Evolutionary conservation across 2,888 invertebrate species (phyloP), one percentile per base, ranked within the genome.

Genomic region (Apoda limacodes): DNA sequence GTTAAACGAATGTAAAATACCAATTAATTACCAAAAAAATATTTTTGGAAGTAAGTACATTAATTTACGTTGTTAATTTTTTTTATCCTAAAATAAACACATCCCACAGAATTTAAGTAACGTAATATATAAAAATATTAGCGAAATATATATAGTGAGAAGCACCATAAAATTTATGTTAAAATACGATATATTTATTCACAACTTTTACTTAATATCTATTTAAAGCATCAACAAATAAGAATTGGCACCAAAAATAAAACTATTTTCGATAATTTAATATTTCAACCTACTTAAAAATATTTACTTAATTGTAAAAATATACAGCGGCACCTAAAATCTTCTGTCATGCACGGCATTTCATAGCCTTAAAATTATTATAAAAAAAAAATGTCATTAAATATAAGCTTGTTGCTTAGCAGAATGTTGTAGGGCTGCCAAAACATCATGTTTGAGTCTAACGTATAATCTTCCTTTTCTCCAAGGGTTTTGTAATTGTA

Each of bases 401-500:
- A 85, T 85, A 50, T 75, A 87, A 39, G 88, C 86, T 29, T 89
- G 88, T 51, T 91, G 92, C 48, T 91, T 89, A 55, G 92, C 91
- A 50, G 92, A 92, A 69, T 93, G 93, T 58, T 93, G 92, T 17
- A 94, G 82, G 9, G 94, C 94, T 14, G 94, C 94, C 25, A 94
- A 74, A 3, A 93, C 88, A 53, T 94, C 94, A 52, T 93, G 93
- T 62, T 94, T 95, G 60, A 93, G 90, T 28, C 97, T 82, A 3
- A 98, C 96, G 67, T 94, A 97, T 38, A 98, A 75, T 34, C 95
- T 84, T 1, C 98, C 98, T 58, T 93, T 93, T 41, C 93, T 88
- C 98, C 98, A 98, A 0, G 97, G 97, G 65, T 95, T 95, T 63
- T 97, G 96, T 31, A 98, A 80, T 50, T 93, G 92, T 11, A 98